Evolutionary conservation across 30 jellyfish, hydroid and myxozoan species (phyloP).

Genomic region (Calvadosia cruxmelitensis): DNA sequence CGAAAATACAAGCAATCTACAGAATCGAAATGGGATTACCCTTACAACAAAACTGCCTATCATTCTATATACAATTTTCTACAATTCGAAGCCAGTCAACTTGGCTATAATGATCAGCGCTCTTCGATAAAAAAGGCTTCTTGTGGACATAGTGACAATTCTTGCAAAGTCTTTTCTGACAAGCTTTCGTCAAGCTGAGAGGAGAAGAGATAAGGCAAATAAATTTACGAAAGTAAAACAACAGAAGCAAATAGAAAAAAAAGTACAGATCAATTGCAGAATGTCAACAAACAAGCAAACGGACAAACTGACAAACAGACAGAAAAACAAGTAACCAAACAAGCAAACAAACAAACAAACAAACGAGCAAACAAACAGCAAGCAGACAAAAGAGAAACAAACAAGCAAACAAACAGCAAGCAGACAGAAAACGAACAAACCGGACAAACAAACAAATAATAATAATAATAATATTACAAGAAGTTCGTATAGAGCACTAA

Average conservation of each 20-base stretch:
- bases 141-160: slow-evolving; percentile 15
- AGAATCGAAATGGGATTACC: background rate
- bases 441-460: background rate
- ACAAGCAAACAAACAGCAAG: background rate
- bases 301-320: no score
- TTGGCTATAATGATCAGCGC: background rate
- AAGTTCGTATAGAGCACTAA: no score
- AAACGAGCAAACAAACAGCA: no score
- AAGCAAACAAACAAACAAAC: no score
- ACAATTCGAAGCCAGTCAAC: background rate
- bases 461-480: no score
- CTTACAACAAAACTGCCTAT: background rate
- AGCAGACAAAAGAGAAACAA: no score
- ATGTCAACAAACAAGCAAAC: background rate
- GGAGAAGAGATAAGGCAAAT: no score
- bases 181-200: slow-evolving; percentile 5
- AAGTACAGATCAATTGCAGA: no score
- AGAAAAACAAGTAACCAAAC: no score
- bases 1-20: background rate
- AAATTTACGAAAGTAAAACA: no score
- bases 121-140: slow-evolving; percentile 16
- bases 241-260: no score
- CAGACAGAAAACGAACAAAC: background rate
- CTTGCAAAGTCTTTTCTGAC: slow-evolving; percentile 11
- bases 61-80: background rate